Conservation (phyloP, 2,113 vertebrate species). For the Petrocephalus microphthalmus region DNA sequence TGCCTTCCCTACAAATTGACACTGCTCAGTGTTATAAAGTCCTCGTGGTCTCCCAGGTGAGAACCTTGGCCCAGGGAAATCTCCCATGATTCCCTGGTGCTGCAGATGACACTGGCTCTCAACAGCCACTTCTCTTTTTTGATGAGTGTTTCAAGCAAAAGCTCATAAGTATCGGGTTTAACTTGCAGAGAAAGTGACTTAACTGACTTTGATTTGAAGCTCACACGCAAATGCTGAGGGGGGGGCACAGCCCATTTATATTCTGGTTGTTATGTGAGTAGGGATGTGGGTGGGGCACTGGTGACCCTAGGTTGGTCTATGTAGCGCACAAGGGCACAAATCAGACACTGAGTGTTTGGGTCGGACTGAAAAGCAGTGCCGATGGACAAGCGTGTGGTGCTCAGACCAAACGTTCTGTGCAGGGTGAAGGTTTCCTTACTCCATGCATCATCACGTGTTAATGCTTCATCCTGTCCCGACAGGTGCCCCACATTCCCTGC, state of each 20-base stretch:
- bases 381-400: background rate
- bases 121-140: background rate
- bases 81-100: constrained; percentile 6
- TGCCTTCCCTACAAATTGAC: background rate
- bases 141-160: background rate
- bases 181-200: background rate
- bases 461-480: background rate
- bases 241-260: background rate
- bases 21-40: background rate
- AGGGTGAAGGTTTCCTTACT: background rate
- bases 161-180: background rate
- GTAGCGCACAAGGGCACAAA: background rate
- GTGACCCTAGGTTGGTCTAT: background rate
- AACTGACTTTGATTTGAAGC: background rate
- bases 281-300: background rate
- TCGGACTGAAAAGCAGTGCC: background rate
- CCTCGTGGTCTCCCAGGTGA: background rate
- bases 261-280: background rate
- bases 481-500: background rate
- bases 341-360: background rate
- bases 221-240: background rate
- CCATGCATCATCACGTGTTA: background rate
- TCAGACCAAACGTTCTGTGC: background rate
- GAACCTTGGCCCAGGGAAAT: background rate
- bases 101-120: background rate